Percentiles rank a stretch among this genome's conserved stretches.
Conservation (phyloP, 2,113 vertebrate species). For the Cercopithecus mona region DNA sequence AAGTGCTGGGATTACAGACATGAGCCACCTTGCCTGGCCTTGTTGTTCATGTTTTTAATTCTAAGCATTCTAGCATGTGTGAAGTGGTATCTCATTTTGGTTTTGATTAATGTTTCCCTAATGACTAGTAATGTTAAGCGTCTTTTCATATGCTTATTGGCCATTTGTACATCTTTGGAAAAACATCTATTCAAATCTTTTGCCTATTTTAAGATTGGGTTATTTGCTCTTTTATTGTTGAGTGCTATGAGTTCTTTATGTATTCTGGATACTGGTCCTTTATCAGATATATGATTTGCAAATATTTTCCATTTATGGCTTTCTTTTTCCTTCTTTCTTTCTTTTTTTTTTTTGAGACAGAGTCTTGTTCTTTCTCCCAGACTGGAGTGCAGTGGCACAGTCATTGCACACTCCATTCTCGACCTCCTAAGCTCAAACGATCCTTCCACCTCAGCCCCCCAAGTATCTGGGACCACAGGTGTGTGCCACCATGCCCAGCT, state of each 20-base stretch:
- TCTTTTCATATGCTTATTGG: neutral
- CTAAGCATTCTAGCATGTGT: neutral
- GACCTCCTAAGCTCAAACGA: no score
- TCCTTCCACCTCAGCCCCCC: no score
- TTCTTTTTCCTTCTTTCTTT: neutral
- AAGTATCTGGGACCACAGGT: no score
- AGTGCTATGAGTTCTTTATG: neutral
- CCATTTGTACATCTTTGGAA: neutral
- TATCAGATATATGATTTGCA: neutral
- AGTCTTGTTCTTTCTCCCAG: no score
- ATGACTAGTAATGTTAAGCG: neutral
- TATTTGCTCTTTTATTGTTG: neutral
- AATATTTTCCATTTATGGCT: neutral
- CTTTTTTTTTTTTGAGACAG: no score
- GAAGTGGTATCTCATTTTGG: neutral
- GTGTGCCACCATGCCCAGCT: no score
- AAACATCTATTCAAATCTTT: neutral
- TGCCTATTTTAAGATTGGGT: neutral
- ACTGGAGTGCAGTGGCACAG: no score
- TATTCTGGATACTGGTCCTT: neutral
- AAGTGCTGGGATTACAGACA: no score
- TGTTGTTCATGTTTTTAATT: neutral
- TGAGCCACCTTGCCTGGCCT: no score
- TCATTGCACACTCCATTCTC: no score
- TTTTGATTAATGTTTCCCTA: neutral